These are phyloP conservation scores for Vespertilio murinus DNA, from an alignment of 2,797 vertebrate species.

Conservation along the genomic window DNA sequence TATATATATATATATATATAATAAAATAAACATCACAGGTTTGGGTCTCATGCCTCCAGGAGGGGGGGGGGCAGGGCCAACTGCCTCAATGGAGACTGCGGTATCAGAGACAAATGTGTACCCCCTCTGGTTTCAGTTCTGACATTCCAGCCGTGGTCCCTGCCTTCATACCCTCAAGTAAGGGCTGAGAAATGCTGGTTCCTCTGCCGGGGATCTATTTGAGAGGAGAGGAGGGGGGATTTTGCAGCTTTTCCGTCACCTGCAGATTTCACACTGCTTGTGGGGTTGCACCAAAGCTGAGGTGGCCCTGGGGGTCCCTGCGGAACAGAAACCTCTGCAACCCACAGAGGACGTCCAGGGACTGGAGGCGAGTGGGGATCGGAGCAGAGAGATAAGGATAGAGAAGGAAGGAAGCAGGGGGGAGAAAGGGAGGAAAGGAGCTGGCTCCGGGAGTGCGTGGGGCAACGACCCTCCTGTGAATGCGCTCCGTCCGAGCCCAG, in stretches of 20 bases:
- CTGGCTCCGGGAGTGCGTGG: background rate
- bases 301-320: background rate
- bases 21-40: background rate
- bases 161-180: background rate
- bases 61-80: background rate
- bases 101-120: background rate
- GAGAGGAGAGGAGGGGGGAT: background rate
- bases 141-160: background rate
- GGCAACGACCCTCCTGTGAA: background rate
- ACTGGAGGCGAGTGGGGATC: background rate
- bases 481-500: rapidly evolving
- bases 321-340: background rate
- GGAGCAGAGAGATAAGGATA: conserved; percentile 41
- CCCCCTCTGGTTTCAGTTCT: background rate
- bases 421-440: background rate
- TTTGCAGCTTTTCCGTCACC: background rate
- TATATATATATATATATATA: too few relatives aligned
- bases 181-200: background rate
- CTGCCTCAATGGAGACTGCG: background rate
- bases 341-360: background rate
- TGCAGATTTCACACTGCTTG: background rate
- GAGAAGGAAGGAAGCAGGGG: conserved; percentile 25
- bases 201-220: background rate
- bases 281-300: background rate
- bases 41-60: background rate